Conservation (phyloP, 2,888 invertebrate species). For the Chloroclysta siterata region DNA sequence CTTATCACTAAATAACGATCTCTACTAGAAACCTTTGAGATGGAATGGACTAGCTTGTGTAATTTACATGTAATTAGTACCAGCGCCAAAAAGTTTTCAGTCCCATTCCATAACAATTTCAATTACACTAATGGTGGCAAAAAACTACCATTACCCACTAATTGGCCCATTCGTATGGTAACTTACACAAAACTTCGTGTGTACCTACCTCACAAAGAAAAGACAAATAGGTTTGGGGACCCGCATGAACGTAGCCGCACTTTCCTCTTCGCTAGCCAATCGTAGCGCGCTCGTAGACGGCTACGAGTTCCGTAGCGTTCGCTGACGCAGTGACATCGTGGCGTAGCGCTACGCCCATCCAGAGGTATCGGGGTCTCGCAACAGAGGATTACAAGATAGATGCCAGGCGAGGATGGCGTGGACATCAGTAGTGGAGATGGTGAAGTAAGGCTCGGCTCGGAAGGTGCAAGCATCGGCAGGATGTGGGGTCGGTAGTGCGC, state of each 20-base stretch:
- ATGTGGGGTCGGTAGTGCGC: slow-evolving; percentile 55
- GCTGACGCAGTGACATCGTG: slow-evolving; percentile 72
- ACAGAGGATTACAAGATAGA: neutral
- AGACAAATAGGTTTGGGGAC: slow-evolving; percentile 51
- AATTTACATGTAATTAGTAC: neutral
- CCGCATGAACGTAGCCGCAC: slow-evolving; percentile 50
- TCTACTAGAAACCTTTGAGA: too few relatives aligned
- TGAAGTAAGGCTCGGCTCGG: slow-evolving; percentile 10
- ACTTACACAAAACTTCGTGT: slow-evolving; percentile 46
- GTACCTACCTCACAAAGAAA: slow-evolving; percentile 53
- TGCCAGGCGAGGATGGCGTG: neutral
- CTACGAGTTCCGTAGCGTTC: slow-evolving; percentile 76
- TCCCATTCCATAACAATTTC: slow-evolving; percentile 36
- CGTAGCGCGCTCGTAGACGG: slow-evolving; percentile 68
- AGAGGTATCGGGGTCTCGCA: slow-evolving; percentile 33
- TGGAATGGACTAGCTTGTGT: too few relatives aligned
- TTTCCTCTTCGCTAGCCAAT: slow-evolving; percentile 54
- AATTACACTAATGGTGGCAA: slow-evolving; percentile 34
- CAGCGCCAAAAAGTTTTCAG: slow-evolving; percentile 30
- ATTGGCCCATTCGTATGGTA: slow-evolving; percentile 55
- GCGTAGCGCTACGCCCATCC: slow-evolving; percentile 68
- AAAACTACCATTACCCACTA: slow-evolving; percentile 51
- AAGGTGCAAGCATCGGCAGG: slow-evolving; percentile 37
- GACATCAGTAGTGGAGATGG: slow-evolving; percentile 8
- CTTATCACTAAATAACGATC: neutral